These are phyloP conservation scores for Carcharodon carcharias DNA, from an alignment of 2,797 vertebrate species.

Conservation along the genomic window DNA sequence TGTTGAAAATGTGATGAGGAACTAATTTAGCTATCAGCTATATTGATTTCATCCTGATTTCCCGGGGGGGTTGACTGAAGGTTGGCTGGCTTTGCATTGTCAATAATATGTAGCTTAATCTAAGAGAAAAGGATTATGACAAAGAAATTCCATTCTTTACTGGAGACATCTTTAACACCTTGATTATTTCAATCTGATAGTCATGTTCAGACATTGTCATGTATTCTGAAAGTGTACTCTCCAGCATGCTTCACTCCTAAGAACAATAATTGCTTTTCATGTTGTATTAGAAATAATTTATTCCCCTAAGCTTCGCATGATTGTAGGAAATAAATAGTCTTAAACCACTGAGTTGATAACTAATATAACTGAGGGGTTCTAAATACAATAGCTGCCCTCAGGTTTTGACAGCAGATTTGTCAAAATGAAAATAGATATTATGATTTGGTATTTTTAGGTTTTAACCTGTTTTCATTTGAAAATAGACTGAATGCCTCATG, in stretches of 20 bases:
- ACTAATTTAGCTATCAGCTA: conserved; percentile 24
- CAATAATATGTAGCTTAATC: neutral
- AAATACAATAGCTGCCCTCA: neutral
- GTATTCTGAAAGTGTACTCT: neutral
- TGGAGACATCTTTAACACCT: neutral
- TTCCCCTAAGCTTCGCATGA: neutral
- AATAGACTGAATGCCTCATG: neutral
- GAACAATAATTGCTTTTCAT: conserved; percentile 26
- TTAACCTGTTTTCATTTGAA: neutral
- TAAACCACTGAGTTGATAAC: neutral
- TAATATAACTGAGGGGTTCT: neutral
- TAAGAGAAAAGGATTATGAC: neutral
- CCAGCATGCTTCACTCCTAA: neutral
- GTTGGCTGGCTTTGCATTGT: neutral
- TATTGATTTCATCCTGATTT: neutral
- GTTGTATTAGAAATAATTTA: conserved; percentile 10
- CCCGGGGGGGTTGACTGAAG: neutral
- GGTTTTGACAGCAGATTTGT: neutral
- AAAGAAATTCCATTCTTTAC: neutral
- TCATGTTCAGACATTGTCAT: neutral
- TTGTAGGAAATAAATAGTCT: neutral
- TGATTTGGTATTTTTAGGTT: neutral
- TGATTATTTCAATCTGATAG: neutral
- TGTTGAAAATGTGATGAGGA: neutral
- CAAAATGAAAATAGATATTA: neutral